A percentile compares a stretch with the other conserved stretches of the same genome.
phyloP scores from a whole-genome alignment of 2,888 invertebrate species.

The Cerceris ruficornis region DNA sequence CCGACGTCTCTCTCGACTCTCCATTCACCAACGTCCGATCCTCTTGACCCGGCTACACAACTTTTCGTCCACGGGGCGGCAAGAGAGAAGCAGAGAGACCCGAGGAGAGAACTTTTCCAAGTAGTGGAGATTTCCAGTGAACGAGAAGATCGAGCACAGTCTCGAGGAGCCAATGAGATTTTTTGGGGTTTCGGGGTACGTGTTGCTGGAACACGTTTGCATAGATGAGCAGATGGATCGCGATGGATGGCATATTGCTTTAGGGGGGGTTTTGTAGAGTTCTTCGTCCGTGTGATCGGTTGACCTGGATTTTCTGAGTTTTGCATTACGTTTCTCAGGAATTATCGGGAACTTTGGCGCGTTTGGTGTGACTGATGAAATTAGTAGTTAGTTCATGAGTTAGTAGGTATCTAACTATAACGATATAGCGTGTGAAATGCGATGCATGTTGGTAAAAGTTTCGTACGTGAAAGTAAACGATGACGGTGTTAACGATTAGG shows the following conservation, averaged over 20 bases:
- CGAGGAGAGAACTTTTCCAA: constrained; percentile 51
- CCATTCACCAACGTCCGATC: constrained; percentile 62
- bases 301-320: too few relatives aligned
- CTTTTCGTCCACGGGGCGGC: constrained; percentile 33
- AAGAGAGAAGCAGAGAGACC: constrained; percentile 2
- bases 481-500: too few relatives aligned
- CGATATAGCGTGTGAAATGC: too few relatives aligned
- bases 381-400: too few relatives aligned
- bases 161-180: constrained; percentile 40
- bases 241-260: background rate
- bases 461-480: too few relatives aligned
- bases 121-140: constrained; percentile 24
- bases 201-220: background rate
- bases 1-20: constrained; percentile 10
- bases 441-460: too few relatives aligned
- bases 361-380: too few relatives aligned
- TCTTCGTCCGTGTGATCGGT: too few relatives aligned
- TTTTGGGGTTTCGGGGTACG: constrained; percentile 13
- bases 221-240: background rate
- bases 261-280: background rate
- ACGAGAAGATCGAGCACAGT: constrained; percentile 32
- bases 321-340: too few relatives aligned
- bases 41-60: constrained; percentile 65
- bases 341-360: too few relatives aligned
- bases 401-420: too few relatives aligned